Percentiles rank a stretch among this genome's conserved stretches.
phyloP scores from a whole-genome alignment of 30 jellyfish, hydroid and myxozoan genomes.

The Aurelia aurita region DNA sequence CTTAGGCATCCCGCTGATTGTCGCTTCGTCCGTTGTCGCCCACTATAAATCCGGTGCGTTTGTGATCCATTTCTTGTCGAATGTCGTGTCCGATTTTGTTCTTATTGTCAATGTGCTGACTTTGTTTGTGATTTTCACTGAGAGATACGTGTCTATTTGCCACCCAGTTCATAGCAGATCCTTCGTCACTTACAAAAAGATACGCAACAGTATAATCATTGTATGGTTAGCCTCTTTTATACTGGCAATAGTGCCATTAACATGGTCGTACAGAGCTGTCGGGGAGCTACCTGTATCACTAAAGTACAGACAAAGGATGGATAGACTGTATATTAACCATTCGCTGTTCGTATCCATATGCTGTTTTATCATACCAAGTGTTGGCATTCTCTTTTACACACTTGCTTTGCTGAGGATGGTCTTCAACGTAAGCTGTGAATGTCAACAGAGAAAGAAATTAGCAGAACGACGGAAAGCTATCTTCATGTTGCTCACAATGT shows the following conservation, averaged over 20 bases:
- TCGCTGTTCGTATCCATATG: slow-evolving; percentile 33
- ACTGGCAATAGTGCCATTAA: slow-evolving; percentile 22
- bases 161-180: slow-evolving; percentile 27
- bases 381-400: slow-evolving; percentile 19
- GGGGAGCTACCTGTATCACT: neutral
- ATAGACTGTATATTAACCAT: slow-evolving; percentile 3
- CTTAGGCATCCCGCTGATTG: slow-evolving; percentile 47
- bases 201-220: neutral
- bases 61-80: slow-evolving; percentile 26
- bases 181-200: slow-evolving; percentile 7
- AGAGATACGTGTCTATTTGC: slow-evolving; percentile 45
- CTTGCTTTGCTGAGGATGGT: slow-evolving; percentile 37
- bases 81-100: slow-evolving; percentile 33
- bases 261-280: slow-evolving; percentile 35
- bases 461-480: slow-evolving; percentile 54
- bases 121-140: slow-evolving; percentile 36
- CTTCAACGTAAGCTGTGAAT: slow-evolving; percentile 16
- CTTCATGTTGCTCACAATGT: slow-evolving; percentile 46
- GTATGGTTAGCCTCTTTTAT: slow-evolving; percentile 27
- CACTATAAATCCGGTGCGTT: neutral
- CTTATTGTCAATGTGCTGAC: slow-evolving; percentile 40
- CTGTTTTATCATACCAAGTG: slow-evolving; percentile 49
- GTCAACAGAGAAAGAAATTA: slow-evolving; percentile 14
- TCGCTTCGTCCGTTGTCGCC: slow-evolving; percentile 33
- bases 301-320: neutral